Percentiles rank a stretch among this genome's conserved stretches.
Evolutionary conservation across 2,888 invertebrate species (phyloP).

Genomic region (Lamellibrachia satsuma): DNA sequence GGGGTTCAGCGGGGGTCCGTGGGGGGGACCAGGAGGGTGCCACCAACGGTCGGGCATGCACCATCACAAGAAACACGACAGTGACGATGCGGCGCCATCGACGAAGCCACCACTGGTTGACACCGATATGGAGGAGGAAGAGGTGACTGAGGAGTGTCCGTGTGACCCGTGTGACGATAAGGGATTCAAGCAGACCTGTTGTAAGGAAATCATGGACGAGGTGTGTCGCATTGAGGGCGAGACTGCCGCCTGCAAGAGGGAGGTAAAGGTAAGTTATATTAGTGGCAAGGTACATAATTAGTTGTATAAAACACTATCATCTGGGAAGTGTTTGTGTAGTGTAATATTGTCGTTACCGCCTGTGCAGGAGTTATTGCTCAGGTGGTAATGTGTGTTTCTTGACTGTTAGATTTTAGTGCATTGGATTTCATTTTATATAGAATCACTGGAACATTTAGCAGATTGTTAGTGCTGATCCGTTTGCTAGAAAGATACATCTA

Average conservation of each 20-base stretch:
- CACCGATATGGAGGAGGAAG: slow-evolving; percentile 9
- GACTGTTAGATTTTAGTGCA: too few relatives aligned
- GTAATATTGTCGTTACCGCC: too few relatives aligned
- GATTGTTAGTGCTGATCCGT: too few relatives aligned
- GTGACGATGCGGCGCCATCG: not conserved
- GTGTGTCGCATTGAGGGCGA: not conserved
- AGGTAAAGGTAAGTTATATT: not conserved
- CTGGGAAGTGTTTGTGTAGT: too few relatives aligned
- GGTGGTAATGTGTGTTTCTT: too few relatives aligned
- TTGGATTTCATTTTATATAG: too few relatives aligned
- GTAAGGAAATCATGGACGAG: not conserved
- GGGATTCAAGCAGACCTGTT: not conserved
- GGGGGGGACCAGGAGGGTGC: not conserved
- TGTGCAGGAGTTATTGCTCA: too few relatives aligned
- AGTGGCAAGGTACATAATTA: too few relatives aligned
- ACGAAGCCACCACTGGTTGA: not conserved
- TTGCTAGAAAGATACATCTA: too few relatives aligned
- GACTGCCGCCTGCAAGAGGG: not conserved
- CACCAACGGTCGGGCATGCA: not conserved
- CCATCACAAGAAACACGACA: not conserved
- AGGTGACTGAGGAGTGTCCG: not conserved
- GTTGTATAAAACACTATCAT: too few relatives aligned
- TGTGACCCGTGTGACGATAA: not conserved
- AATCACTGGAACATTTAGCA: too few relatives aligned
- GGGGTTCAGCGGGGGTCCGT: not conserved